These are phyloP conservation scores for Gila orcuttii DNA, from an alignment of 2,113 vertebrate species.

Conservation along the genomic window DNA sequence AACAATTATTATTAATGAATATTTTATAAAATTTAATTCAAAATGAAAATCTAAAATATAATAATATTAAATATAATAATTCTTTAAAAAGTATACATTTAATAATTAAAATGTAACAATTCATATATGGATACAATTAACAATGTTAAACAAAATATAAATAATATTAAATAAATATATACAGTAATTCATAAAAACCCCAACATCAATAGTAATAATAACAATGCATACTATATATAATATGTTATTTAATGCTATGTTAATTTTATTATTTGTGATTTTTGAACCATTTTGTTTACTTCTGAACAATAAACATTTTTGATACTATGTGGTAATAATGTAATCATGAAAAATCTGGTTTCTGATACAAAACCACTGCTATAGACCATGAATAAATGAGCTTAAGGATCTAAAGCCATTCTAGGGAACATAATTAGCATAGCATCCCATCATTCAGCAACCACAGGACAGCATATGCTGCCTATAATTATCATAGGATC, in stretches of 20 bases:
- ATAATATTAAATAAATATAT: neutral
- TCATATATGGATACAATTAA: neutral
- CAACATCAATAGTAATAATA: neutral
- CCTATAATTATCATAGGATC: conserved; percentile 64
- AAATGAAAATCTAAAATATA: neutral
- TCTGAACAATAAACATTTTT: neutral
- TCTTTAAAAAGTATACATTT: neutral
- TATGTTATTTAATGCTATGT: neutral
- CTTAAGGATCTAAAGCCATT: conserved; percentile 13
- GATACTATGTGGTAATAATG: neutral
- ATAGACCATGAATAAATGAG: conserved; percentile 25
- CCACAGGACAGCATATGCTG: conserved; percentile 55
- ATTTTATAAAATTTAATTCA: no score
- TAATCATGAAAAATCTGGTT: conserved; percentile 2
- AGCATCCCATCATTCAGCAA: conserved; percentile 49
- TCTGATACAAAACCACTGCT: conserved; percentile 1
- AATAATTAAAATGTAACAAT: neutral
- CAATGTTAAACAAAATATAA: neutral
- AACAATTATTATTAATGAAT: neutral
- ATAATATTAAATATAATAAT: neutral
- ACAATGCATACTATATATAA: neutral
- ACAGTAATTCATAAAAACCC: neutral
- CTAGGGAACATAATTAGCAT: conserved; percentile 44
- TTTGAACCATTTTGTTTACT: neutral
- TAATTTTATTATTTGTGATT: neutral